Conservation (phyloP, 30 jellyfish, hydroid and myxozoan species). For the Calvadosia cruxmelitensis region DNA sequence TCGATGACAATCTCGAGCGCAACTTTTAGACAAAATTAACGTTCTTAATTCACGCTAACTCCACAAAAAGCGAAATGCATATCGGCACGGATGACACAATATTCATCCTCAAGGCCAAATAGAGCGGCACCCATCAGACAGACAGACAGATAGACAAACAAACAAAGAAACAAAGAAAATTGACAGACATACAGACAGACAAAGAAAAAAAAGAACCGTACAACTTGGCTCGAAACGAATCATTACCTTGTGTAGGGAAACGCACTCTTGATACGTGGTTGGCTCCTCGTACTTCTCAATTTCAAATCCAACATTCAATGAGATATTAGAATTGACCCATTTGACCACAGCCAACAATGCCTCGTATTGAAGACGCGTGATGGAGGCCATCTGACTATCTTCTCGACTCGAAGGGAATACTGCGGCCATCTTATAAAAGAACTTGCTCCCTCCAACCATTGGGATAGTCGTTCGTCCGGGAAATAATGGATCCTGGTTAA, state of each 20-base stretch:
- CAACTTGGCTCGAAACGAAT: too few species aligned
- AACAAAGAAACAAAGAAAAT: neutral
- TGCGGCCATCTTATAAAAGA: constrained; percentile 61
- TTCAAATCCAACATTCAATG: constrained; percentile 59
- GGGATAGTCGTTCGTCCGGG: constrained; percentile 90
- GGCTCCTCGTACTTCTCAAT: neutral
- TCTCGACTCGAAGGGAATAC: constrained; percentile 33
- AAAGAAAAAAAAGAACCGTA: too few species aligned
- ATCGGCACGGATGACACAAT: too few species aligned
- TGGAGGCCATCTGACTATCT: neutral
- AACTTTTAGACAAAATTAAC: too few species aligned
- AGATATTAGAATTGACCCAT: constrained; percentile 64
- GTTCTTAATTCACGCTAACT: too few species aligned
- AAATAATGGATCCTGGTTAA: constrained; percentile 60
- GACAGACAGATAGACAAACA: too few species aligned
- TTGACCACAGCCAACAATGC: constrained; percentile 66
- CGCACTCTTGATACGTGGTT: neutral
- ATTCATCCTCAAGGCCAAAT: too few species aligned
- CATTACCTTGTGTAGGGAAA: neutral
- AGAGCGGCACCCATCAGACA: too few species aligned
- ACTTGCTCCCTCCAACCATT: constrained; percentile 73
- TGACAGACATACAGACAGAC: neutral
- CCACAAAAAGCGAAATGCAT: too few species aligned
- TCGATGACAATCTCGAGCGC: too few species aligned
- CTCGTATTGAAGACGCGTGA: neutral